Percentiles rank a stretch among this genome's conserved stretches.
Conservation (phyloP, 1,140 invertebrate genomes). For the Asbolus verrucosus region DNA sequence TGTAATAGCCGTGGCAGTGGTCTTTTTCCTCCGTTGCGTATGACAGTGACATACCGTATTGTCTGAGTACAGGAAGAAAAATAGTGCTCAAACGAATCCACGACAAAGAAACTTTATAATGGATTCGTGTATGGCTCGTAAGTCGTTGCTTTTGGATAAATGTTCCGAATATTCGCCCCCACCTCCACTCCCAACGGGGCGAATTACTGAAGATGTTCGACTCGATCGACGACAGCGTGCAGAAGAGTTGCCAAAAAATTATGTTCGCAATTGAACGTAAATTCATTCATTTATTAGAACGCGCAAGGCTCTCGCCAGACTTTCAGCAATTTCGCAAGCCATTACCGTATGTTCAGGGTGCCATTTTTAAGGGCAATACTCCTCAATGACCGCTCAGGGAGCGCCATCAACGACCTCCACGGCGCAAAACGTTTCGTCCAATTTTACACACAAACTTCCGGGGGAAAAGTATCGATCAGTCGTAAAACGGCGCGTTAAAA, state of each 20-base stretch:
- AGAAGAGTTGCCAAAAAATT: slow-evolving; percentile 6
- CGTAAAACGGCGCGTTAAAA: not conserved
- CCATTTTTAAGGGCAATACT: slow-evolving; percentile 55
- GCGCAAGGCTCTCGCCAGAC: slow-evolving; percentile 40
- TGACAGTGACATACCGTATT: slow-evolving; percentile 29
- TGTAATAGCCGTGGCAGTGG: not conserved
- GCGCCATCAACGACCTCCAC: slow-evolving; percentile 47
- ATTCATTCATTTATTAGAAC: slow-evolving; percentile 30
- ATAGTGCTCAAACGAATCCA: not conserved
- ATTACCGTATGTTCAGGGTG: slow-evolving; percentile 54
- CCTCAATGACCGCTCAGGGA: slow-evolving; percentile 55
- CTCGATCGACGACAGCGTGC: too few species aligned
- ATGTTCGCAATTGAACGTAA: slow-evolving; percentile 4
- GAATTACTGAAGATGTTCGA: too few species aligned
- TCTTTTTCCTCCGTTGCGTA: slow-evolving; percentile 21
- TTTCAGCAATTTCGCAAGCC: slow-evolving; percentile 48
- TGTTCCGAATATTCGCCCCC: too few species aligned
- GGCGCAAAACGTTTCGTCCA: slow-evolving; percentile 48
- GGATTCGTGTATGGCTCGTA: slow-evolving; percentile 5
- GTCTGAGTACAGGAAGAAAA: slow-evolving; percentile 37
- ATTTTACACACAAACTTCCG: slow-evolving; percentile 52
- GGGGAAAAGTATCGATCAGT: slow-evolving; percentile 20
- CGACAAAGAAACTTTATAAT: slow-evolving; percentile 11
- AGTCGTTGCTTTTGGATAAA: not conserved
- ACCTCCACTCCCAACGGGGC: too few species aligned